Percentiles rank a stretch among this genome's conserved stretches.
phyloP scores from a whole-genome alignment of 2,113 vertebrate genomes.

The Mugil cephalus region DNA sequence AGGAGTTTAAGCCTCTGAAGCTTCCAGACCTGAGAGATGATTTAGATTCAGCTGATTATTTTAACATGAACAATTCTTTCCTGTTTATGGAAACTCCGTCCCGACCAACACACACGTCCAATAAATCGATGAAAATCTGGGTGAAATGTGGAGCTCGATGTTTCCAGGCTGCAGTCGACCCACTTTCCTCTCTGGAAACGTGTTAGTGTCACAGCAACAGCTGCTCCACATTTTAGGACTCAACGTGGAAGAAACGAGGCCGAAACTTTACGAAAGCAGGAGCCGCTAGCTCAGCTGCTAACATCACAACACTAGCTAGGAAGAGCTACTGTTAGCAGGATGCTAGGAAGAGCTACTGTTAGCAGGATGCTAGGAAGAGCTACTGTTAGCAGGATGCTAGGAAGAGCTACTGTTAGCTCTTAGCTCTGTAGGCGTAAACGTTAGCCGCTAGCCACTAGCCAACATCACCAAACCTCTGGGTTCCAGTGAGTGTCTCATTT shows the following conservation, averaged over 20 bases:
- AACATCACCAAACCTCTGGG: no score
- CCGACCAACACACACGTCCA: conserved; percentile 30
- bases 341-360: no score
- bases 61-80: neutral
- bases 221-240: conserved; percentile 29
- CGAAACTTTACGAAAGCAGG: neutral
- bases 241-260: neutral
- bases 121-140: conserved; percentile 66
- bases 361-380: no score
- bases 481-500: no score
- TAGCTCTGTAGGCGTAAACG: no score
- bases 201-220: conserved; percentile 67
- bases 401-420: no score
- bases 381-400: no score
- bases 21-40: neutral
- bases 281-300: neutral
- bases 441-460: no score
- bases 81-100: conserved; percentile 1
- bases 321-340: no score
- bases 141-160: conserved; percentile 41
- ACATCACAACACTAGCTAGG: no score
- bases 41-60: no score
- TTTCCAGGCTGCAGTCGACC: conserved; percentile 50
- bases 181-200: conserved; percentile 67
- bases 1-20: no score